Evolutionary conservation across 2,888 invertebrate species (phyloP).

Genomic region (Heliconius ethilla): DNA sequence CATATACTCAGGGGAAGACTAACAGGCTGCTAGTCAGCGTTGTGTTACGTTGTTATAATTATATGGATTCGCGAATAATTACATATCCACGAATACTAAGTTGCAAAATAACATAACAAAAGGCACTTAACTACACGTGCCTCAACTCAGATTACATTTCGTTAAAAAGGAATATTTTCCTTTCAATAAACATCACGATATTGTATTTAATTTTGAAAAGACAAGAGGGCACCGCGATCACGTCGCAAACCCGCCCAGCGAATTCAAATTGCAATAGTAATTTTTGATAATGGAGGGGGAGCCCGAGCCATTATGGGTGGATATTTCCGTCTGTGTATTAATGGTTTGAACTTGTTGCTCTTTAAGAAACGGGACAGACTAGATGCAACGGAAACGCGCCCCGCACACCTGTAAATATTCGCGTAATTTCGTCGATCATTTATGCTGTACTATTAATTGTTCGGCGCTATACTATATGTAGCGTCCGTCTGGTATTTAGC

Average conservation of each 20-base stretch:
- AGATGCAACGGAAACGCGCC: constrained; percentile 60
- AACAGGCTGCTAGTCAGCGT: not conserved
- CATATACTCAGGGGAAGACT: no score
- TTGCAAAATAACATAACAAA: constrained; percentile 70
- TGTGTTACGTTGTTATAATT: constrained; percentile 20
- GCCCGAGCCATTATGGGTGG: constrained; percentile 69
- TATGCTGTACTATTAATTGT: constrained; percentile 60
- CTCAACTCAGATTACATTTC: constrained; percentile 69
- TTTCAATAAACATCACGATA: constrained; percentile 60
- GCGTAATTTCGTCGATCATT: constrained; percentile 61
- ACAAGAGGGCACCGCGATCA: constrained; percentile 69
- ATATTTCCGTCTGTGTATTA: constrained; percentile 72
- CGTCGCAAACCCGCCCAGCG: constrained; percentile 64
- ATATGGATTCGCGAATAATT: constrained; percentile 14
- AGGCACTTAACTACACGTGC: constrained; percentile 70
- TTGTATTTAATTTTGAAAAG: constrained; percentile 75
- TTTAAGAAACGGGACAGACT: constrained; percentile 61
- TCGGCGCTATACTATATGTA: constrained; percentile 60
- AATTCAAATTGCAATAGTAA: constrained; percentile 75
- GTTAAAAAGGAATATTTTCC: constrained; percentile 62
- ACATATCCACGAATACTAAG: constrained; percentile 42
- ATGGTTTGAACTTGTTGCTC: constrained; percentile 65
- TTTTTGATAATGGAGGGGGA: constrained; percentile 76
- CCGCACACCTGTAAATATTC: constrained; percentile 67
- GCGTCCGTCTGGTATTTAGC: constrained; percentile 69